Evolutionary conservation across 2,113 vertebrate genomes (phyloP).

Genomic region (Mesitornis unicolor): DNA sequence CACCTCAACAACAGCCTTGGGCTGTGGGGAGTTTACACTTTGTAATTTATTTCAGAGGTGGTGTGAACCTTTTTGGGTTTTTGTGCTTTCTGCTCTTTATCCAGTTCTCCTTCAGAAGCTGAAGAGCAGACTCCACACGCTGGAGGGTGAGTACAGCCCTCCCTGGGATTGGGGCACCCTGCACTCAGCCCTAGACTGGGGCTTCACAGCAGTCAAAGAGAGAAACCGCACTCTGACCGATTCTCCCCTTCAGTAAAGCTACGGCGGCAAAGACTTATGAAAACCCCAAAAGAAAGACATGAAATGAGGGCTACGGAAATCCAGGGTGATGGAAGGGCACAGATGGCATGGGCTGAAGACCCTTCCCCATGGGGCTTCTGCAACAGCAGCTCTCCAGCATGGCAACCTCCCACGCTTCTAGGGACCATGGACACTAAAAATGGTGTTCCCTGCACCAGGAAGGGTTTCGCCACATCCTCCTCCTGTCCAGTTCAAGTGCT

Average conservation of each 20-base stretch:
- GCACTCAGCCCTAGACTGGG: rapidly evolving
- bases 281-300: neutral
- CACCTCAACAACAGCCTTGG: neutral
- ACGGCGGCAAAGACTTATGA: neutral
- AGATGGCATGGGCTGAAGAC: neutral
- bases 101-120: neutral
- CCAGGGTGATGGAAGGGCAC: neutral
- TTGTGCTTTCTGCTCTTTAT: neutral
- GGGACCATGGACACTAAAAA: neutral
- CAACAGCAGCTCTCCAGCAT: neutral
- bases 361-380: neutral
- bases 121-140: neutral
- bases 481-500: neutral
- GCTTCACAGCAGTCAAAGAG: neutral
- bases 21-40: neutral
- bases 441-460: neutral
- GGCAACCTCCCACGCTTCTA: neutral
- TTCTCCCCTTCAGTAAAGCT: neutral
- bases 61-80: neutral
- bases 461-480: neutral
- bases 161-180: neutral
- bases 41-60: neutral
- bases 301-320: neutral
- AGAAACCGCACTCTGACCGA: neutral
- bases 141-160: neutral